These are phyloP conservation scores for Mythimna albipuncta DNA, from an alignment of 2,888 invertebrate genomes.

Conservation along the genomic window DNA sequence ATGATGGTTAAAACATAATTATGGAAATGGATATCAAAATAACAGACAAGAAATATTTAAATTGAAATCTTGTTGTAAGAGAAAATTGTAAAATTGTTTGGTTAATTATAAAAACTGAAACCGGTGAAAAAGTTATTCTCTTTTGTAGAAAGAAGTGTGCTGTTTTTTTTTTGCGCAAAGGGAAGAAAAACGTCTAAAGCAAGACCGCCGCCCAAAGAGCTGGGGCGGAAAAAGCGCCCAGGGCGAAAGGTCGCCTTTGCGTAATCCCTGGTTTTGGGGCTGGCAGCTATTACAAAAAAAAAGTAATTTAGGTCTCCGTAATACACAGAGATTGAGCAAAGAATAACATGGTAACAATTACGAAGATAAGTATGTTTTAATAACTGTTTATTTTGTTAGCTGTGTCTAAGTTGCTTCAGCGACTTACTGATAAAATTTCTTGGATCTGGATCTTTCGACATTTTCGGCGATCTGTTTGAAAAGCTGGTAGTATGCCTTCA, in stretches of 20 bases:
- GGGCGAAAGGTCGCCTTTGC: constrained; percentile 80
- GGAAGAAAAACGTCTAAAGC: constrained; percentile 69
- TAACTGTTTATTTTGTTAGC: constrained; percentile 21
- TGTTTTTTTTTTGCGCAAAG: constrained; percentile 67
- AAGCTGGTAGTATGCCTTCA: too few relatives aligned
- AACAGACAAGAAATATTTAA: constrained; percentile 40
- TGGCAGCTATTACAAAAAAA: constrained; percentile 72
- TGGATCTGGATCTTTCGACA: not conserved
- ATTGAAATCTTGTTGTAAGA: constrained; percentile 44
- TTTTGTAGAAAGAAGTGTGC: constrained; percentile 45
- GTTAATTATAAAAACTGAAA: constrained; percentile 45
- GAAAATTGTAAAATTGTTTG: constrained; percentile 48
- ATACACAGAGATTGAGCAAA: constrained; percentile 64
- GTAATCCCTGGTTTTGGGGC: constrained; percentile 70
- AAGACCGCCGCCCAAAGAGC: constrained; percentile 68
- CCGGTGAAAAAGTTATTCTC: constrained; percentile 42
- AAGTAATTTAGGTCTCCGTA: constrained; percentile 76
- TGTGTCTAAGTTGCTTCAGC: not conserved
- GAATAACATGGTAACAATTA: constrained; percentile 65
- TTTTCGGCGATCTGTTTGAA: not conserved
- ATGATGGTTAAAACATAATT: constrained; percentile 37
- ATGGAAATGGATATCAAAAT: constrained; percentile 50
- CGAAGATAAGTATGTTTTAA: constrained; percentile 51
- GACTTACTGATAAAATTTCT: not conserved
- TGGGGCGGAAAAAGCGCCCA: constrained; percentile 74